Evolutionary conservation across 2,888 invertebrate species (phyloP), one percentile per base, ranked within the genome.

Genomic region (Opisthograptis luteolata): DNA sequence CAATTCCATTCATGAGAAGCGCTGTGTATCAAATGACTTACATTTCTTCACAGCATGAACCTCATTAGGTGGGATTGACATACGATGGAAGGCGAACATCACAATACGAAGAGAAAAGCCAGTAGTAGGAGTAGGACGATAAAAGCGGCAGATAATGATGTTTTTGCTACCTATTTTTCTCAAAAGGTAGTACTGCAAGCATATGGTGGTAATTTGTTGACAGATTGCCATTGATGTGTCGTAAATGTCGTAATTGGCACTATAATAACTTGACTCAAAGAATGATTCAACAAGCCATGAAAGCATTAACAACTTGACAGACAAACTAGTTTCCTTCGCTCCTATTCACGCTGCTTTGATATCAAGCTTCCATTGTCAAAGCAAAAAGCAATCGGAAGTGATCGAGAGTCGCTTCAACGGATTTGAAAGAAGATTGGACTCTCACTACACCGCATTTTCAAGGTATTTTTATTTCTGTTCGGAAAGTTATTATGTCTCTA

Each of bases 371-470:
- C 58, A 79, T 82, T 79, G 81, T 81, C 67, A 66, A 69, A 75
- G 70, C 66, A 70, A 68, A 73, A 74, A 76, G 74, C 73, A 74
- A 82, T 82, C 80, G 81, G 78, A 83, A 83, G 74, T 78, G 76
- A 73, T 76, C 69, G 70, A 68, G 69, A 71, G 63, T 61, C 68
- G 66, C 68, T 75, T 66, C 68, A 70, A 64, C 66, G 65, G 70
- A 68, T 70, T 68, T 63, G 49, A 62, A 63, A 64, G 60, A 62
- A 56, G 60, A 64, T 65, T 55, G 57, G 43, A 57, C 46, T 52
- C 49, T 41, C 45, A 40, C 45, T 39, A 48, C 53, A 60, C 49
- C 51, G 52, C 47, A 59, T 62, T 63, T 59, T 60, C 48, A n/a
- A n/a, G n/a, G n/a, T 52, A 58, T 54, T 65, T 59, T 56, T 57